Evolutionary conservation across 2,888 invertebrate species (phyloP), one percentile per base, ranked within the genome.

Genomic region (Tachina fera): DNA sequence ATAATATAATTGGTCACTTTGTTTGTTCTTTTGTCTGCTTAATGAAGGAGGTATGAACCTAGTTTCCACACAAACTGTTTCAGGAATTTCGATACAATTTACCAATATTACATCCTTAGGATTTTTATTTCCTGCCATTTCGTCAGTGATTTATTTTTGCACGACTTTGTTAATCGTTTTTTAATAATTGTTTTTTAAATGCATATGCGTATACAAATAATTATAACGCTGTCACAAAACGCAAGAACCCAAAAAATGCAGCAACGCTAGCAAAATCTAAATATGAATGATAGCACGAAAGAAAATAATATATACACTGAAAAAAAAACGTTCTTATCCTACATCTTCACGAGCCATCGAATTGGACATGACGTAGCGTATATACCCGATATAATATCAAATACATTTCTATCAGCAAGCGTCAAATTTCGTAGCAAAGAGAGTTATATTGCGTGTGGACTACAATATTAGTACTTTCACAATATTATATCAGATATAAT

Each of bases 61-160:
- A 5, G 88, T 88, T 56, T 87, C 87, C 10, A 88, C 87, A 13
- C 68, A 81, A 22, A 88, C 65, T 56, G 84, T 76, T 63, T 83
- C 87, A 13, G 88, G 88, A 43, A 88, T 45, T 61, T 88, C 88
- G 10, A 47, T 49, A 9, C 47, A 83, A 68, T 79, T 79, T 0
- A 86, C 49, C 3, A 72, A 31, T 56, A 79, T 14, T n/a, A 67
- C 39, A 11, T 86, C 85, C 41, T 86, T 86, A 1, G 70, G n/a
- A 22, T 5, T 71, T 41, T 80, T 79, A 9, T 13, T 14, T 60
- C 63, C 53, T 14, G 68, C 14, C 74, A 78, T 83, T 8, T 39
- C 45, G 31, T 4, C n/a, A 3, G 10, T 4, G 11, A 4, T 16
- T 39, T 60, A 16, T 61, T 61, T 16, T 16, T 19, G 13, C 2